Conservation (phyloP, 2,888 invertebrate genomes). For the Dynastes grantii region DNA sequence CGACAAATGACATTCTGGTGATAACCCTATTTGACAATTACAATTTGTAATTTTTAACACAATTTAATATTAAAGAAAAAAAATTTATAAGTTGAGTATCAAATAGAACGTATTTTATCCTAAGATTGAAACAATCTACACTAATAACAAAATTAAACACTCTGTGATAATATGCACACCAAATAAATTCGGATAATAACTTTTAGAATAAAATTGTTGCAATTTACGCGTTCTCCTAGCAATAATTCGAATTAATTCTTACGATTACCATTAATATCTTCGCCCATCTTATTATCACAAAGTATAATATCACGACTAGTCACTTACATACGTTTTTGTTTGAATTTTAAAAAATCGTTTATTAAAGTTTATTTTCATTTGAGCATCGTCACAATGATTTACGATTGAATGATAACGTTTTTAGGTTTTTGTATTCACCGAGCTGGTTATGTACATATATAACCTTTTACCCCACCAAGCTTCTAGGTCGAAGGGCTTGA, state of each 20-base stretch:
- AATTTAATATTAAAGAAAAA: too few relatives aligned
- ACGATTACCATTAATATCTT: background rate
- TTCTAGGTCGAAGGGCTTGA: slow-evolving; percentile 92
- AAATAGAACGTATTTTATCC: too few relatives aligned
- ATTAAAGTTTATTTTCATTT: background rate
- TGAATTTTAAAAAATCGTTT: background rate
- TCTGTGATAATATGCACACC: too few relatives aligned
- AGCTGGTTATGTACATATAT: slow-evolving; percentile 89
- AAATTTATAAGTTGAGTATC: too few relatives aligned
- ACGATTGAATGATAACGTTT: background rate
- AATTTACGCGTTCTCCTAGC: too few relatives aligned
- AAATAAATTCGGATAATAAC: too few relatives aligned
- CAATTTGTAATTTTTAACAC: too few relatives aligned
- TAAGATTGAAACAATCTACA: too few relatives aligned
- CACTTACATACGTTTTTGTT: background rate
- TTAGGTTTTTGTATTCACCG: slow-evolving; percentile 70
- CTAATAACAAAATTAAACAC: too few relatives aligned
- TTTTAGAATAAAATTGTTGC: too few relatives aligned
- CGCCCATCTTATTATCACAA: slow-evolving; percentile 34
- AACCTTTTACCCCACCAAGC: slow-evolving; percentile 92
- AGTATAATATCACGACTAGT: slow-evolving; percentile 46
- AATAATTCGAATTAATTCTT: background rate
- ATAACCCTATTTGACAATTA: too few relatives aligned
- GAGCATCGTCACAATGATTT: background rate
- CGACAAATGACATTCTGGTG: too few relatives aligned